These are phyloP conservation scores for Ischnus inquisitorius DNA, from an alignment of 2,888 invertebrate genomes.

Conservation along the genomic window DNA sequence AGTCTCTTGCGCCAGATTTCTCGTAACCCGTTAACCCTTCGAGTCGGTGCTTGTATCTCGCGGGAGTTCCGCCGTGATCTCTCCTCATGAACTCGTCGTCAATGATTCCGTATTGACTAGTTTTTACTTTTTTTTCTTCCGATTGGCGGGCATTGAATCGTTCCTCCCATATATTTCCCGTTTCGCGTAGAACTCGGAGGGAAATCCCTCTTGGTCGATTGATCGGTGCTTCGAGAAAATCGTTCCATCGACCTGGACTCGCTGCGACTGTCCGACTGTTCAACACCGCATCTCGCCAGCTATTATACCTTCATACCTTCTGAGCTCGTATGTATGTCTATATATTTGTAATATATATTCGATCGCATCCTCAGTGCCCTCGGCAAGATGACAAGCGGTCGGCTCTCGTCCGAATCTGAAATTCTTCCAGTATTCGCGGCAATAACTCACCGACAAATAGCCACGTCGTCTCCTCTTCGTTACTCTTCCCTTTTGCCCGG, in stretches of 20 bases:
- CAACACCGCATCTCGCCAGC: slow-evolving; percentile 11
- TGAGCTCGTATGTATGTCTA: not conserved
- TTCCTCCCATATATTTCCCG: slow-evolving; percentile 21
- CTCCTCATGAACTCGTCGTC: slow-evolving; percentile 38
- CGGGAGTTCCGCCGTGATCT: slow-evolving; percentile 27
- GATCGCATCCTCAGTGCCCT: not conserved
- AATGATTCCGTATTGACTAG: slow-evolving; percentile 27
- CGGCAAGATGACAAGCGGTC: slow-evolving; percentile 38
- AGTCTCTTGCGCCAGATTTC: slow-evolving; percentile 3
- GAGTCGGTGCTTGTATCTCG: not conserved
- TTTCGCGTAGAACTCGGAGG: slow-evolving; percentile 17
- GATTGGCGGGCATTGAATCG: slow-evolving; percentile 34
- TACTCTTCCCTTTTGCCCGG: slow-evolving; percentile 55
- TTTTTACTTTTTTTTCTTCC: slow-evolving; percentile 4
- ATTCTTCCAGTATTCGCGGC: slow-evolving; percentile 71
- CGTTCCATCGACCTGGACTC: slow-evolving; percentile 11
- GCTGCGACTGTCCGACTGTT: not conserved
- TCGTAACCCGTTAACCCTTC: slow-evolving; percentile 12
- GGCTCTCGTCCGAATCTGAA: slow-evolving; percentile 72
- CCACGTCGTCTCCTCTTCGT: slow-evolving; percentile 75
- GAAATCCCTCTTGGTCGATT: not conserved
- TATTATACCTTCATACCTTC: slow-evolving; percentile 14
- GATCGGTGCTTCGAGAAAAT: slow-evolving; percentile 12
- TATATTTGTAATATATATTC: not conserved
- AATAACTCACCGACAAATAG: slow-evolving; percentile 78